Evolutionary conservation across 2,888 invertebrate genomes (phyloP).

Genomic region (Parthenolecanium corni): DNA sequence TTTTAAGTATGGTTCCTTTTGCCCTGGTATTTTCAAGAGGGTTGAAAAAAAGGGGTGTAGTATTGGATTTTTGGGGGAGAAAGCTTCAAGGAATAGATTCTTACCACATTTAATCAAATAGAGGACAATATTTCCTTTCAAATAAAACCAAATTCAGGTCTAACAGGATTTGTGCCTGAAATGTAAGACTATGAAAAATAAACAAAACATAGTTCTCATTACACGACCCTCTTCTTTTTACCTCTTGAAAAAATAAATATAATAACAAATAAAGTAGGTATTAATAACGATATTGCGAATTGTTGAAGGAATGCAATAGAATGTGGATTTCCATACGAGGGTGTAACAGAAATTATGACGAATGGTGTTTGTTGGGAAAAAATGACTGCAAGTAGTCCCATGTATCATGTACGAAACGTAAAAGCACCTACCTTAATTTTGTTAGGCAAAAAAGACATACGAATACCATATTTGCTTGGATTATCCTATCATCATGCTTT

Average conservation of each 20-base stretch:
- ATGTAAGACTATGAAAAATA: too few species aligned
- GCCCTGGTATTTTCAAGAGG: too few species aligned
- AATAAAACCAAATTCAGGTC: too few species aligned
- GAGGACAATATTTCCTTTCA: too few species aligned
- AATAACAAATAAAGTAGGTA: neutral
- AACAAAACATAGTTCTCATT: too few species aligned
- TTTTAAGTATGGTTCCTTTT: too few species aligned
- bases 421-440: constrained; percentile 65
- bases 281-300: neutral
- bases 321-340: constrained; percentile 47
- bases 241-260: neutral
- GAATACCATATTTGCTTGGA: constrained; percentile 69
- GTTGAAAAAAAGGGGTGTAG: too few species aligned
- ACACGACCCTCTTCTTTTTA: too few species aligned
- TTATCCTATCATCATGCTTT: constrained; percentile 56
- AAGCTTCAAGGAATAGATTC: too few species aligned
- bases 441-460: constrained; percentile 65
- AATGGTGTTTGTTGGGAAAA: constrained; percentile 39
- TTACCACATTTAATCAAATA: too few species aligned
- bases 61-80: too few species aligned
- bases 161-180: too few species aligned
- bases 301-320: constrained; percentile 51
- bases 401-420: constrained; percentile 53
- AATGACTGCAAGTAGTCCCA: constrained; percentile 58
- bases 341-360: constrained; percentile 45